Conservation (phyloP, 2,888 invertebrate species). For the Lasius fuliginosus region DNA sequence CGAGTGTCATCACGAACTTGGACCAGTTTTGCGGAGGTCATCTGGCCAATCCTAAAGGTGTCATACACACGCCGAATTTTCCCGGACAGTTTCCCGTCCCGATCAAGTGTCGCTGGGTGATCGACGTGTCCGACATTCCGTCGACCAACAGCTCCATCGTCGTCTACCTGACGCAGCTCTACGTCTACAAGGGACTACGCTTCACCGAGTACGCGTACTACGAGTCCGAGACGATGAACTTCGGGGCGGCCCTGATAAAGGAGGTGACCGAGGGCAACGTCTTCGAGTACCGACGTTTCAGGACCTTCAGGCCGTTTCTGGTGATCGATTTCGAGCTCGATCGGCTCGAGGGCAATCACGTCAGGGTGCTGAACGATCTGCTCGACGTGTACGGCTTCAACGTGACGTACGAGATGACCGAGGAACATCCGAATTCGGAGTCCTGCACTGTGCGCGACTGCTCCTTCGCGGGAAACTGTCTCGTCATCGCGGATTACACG, state of each 20-base stretch:
- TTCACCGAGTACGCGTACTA: conserved; percentile 93
- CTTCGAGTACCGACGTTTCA: conserved; percentile 88
- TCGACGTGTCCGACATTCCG: conserved; percentile 90
- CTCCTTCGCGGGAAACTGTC: conserved; percentile 95
- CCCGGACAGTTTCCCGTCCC: conserved; percentile 94
- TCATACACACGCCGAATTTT: conserved; percentile 94
- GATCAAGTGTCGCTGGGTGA: conserved; percentile 95
- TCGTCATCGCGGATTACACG: conserved; percentile 91
- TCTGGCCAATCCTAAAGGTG: conserved; percentile 89
- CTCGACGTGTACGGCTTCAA: conserved; percentile 97
- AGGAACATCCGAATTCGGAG: conserved; percentile 86
- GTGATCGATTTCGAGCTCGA: conserved; percentile 92
- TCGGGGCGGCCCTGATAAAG: conserved; percentile 90
- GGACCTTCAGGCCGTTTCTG: conserved; percentile 91
- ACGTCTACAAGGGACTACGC: conserved; percentile 92
- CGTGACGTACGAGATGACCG: conserved; percentile 94
- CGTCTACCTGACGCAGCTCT: conserved; percentile 95
- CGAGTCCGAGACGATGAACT: conserved; percentile 89
- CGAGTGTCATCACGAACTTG: conserved; percentile 32
- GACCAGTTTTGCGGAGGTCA: conserved; percentile 89
- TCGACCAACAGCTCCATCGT: conserved; percentile 91
- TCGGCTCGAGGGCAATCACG: conserved; percentile 92
- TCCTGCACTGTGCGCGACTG: conserved; percentile 94
- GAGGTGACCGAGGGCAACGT: conserved; percentile 92
- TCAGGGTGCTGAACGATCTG: conserved; percentile 93